phyloP scores from a whole-genome alignment of 2,888 invertebrate genomes.

The Lithophane socia region DNA sequence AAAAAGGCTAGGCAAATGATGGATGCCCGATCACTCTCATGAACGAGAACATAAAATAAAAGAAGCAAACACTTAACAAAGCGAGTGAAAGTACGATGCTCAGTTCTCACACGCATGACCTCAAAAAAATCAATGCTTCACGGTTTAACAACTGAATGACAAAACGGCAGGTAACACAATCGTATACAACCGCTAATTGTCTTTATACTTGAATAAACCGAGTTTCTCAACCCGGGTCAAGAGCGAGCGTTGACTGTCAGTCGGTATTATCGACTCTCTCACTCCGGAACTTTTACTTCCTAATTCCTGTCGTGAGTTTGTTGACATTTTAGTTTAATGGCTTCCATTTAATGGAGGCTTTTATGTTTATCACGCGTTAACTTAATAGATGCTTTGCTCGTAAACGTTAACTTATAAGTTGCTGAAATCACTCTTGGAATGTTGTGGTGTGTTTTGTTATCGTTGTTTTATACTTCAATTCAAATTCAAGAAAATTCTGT shows the following conservation, averaged over 20 bases:
- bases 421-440: conserved; percentile 2
- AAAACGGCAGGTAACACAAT: conserved; percentile 14
- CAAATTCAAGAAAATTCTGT: neutral
- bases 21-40: neutral
- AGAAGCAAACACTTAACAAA: conserved; percentile 7
- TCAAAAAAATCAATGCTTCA: conserved; percentile 30
- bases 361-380: conserved; percentile 19
- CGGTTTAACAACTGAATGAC: conserved; percentile 28
- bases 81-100: conserved; percentile 43
- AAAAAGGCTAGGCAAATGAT: too few species aligned
- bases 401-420: conserved; percentile 15
- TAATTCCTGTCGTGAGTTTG: conserved; percentile 41
- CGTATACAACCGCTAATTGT: conserved; percentile 40
- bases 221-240: conserved; percentile 55
- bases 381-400: conserved; percentile 1
- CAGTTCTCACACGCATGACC: conserved; percentile 37
- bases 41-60: conserved; percentile 6
- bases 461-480: neutral
- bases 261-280: conserved; percentile 7
- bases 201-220: conserved; percentile 26
- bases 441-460: neutral
- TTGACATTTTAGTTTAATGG: conserved; percentile 43
- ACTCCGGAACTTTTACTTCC: conserved; percentile 59
- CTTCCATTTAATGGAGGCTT: conserved; percentile 32
- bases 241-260: conserved; percentile 49